Percentiles rank a stretch among this genome's conserved stretches.
phyloP scores from a whole-genome alignment of 1,140 invertebrate species.

The Drosophila ambigua region DNA sequence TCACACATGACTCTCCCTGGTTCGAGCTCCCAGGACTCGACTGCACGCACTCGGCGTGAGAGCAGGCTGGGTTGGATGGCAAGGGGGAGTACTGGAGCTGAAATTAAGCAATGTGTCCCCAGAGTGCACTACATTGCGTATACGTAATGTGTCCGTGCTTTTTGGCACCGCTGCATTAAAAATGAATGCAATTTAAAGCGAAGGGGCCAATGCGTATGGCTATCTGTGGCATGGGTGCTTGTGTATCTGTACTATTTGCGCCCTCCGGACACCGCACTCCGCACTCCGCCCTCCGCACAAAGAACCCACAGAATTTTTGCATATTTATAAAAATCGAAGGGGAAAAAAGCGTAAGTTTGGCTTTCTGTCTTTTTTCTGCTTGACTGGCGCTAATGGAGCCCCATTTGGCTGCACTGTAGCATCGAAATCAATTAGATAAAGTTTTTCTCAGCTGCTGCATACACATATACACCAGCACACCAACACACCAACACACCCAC shows the following conservation, averaged over 20 bases:
- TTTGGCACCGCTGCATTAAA: constrained; percentile 73
- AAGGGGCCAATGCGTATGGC: constrained; percentile 10
- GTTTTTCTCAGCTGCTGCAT: constrained; percentile 56
- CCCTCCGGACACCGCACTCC: neutral
- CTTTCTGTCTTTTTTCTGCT: constrained; percentile 42
- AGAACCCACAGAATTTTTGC: constrained; percentile 76
- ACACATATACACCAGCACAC: neutral
- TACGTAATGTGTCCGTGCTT: constrained; percentile 73
- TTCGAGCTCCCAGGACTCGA: constrained; percentile 15
- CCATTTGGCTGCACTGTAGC: constrained; percentile 64
- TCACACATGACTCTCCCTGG: constrained; percentile 54
- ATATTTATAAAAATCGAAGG: constrained; percentile 64
- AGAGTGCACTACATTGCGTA: constrained; percentile 74
- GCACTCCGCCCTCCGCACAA: constrained; percentile 32
- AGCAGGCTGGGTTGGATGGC: constrained; percentile 4
- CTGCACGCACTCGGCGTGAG: constrained; percentile 42
- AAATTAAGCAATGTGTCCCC: constrained; percentile 80
- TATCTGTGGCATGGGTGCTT: constrained; percentile 13
- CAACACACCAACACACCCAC: too few species aligned
- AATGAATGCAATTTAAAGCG: constrained; percentile 82
- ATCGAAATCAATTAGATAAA: constrained; percentile 78
- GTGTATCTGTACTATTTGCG: too few species aligned
- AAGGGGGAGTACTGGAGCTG: constrained; percentile 4
- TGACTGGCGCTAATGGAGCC: constrained; percentile 71
- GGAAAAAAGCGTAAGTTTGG: constrained; percentile 61